These are phyloP conservation scores for Drosophila lacteicornis DNA, from an alignment of 1,140 invertebrate species.

Conservation along the genomic window DNA sequence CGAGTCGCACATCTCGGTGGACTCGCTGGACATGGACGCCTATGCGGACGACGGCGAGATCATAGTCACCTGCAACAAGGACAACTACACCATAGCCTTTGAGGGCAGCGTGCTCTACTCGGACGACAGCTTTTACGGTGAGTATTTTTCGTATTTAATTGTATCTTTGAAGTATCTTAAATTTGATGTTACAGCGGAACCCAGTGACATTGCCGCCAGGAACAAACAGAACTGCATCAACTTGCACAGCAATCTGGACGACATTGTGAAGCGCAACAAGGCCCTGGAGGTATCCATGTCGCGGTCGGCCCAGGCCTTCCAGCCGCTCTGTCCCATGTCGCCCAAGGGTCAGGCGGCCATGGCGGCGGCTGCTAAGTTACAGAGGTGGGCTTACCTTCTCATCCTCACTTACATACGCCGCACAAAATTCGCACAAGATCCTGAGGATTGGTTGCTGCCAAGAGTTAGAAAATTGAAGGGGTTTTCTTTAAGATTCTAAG, in stretches of 20 bases:
- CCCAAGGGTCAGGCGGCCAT: conserved; percentile 86
- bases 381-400: conserved; percentile 72
- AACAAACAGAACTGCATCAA: conserved; percentile 84
- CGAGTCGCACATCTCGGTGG: conserved; percentile 94
- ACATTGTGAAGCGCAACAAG: conserved; percentile 83
- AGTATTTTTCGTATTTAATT: conserved; percentile 34
- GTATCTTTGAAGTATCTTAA: too few relatives aligned
- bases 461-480: background rate
- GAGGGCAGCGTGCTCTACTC: conserved; percentile 95
- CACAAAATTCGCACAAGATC: conserved; percentile 15
- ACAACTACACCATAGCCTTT: conserved; percentile 97
- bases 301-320: conserved; percentile 91
- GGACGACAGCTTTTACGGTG: conserved; percentile 92
- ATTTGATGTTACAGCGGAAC: conserved; percentile 59
- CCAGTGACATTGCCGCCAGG: conserved; percentile 66
- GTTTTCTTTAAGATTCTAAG: background rate
- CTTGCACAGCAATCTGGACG: conserved; percentile 82
- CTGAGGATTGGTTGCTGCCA: conserved; percentile 47
- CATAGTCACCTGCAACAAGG: conserved; percentile 95
- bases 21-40: conserved; percentile 94
- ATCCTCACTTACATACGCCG: conserved; percentile 3
- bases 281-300: conserved; percentile 91
- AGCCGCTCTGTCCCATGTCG: conserved; percentile 93
- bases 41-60: conserved; percentile 90
- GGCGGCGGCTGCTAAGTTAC: conserved; percentile 62